These are phyloP conservation scores for Arctia plantaginis DNA, from an alignment of 2,888 invertebrate genomes.

Conservation along the genomic window DNA sequence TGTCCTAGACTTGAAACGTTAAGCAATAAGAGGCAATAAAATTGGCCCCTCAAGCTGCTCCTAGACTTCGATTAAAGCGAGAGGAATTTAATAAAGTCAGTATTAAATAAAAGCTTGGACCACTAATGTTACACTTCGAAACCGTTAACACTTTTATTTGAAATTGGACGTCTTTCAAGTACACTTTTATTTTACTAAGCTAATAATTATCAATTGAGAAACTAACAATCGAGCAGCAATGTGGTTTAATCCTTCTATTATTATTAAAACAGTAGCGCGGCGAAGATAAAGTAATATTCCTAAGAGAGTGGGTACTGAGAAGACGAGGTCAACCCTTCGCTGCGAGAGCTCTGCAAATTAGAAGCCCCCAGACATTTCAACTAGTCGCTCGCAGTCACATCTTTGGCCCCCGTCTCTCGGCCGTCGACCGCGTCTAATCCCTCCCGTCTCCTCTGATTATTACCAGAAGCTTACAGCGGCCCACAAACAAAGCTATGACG, in stretches of 20 bases:
- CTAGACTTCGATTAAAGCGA: slow-evolving; percentile 57
- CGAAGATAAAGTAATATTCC: slow-evolving; percentile 56
- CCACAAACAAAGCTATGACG: slow-evolving; percentile 77
- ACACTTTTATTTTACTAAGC: background rate
- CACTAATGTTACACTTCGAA: slow-evolving; percentile 57
- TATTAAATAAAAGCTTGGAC: slow-evolving; percentile 63
- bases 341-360: slow-evolving; percentile 72
- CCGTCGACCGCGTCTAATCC: slow-evolving; percentile 50
- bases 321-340: slow-evolving; percentile 70
- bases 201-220: slow-evolving; percentile 16
- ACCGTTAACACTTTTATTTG: slow-evolving; percentile 48
- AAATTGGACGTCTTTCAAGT: background rate
- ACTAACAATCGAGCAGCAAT: slow-evolving; percentile 20
- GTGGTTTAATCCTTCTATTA: slow-evolving; percentile 46
- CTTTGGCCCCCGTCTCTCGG: slow-evolving; percentile 44
- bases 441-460: slow-evolving; percentile 62
- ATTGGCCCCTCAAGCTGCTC: slow-evolving; percentile 61
- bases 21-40: slow-evolving; percentile 70
- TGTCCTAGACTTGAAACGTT: slow-evolving; percentile 70
- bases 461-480: slow-evolving; percentile 65
- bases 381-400: slow-evolving; percentile 63
- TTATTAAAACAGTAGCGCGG: slow-evolving; percentile 34
- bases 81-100: slow-evolving; percentile 65
- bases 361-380: slow-evolving; percentile 74
- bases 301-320: slow-evolving; percentile 55